Conservation (phyloP, 2,113 vertebrate genomes). For the Sarotherodon lohbergeri region DNA sequence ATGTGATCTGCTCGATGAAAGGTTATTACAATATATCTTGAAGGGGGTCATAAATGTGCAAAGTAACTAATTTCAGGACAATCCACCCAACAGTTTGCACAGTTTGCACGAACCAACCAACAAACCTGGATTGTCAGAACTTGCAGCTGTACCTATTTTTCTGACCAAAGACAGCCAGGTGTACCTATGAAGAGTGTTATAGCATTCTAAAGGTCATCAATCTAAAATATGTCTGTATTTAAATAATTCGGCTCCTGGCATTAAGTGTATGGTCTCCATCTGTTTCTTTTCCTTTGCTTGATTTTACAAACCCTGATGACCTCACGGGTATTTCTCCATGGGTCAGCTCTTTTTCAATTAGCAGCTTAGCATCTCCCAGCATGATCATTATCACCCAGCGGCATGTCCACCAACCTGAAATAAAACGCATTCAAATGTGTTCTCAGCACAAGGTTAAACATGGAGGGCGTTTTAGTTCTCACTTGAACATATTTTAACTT, state of each 20-base stretch:
- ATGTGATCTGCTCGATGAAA: background rate
- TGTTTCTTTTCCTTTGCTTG: background rate
- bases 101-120: background rate
- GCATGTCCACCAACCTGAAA: background rate
- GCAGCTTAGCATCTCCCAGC: constrained; percentile 43
- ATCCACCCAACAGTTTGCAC: fast-evolving
- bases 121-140: background rate
- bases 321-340: background rate
- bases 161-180: background rate
- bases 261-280: background rate
- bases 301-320: background rate
- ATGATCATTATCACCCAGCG: constrained; percentile 14
- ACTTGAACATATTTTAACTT: background rate
- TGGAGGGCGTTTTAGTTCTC: background rate
- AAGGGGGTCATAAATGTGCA: background rate
- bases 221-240: background rate
- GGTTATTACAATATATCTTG: background rate
- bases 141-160: background rate
- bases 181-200: background rate
- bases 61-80: background rate
- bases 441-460: background rate
- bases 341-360: constrained; percentile 53
- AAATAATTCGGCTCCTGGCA: constrained; percentile 1
- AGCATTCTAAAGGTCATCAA: background rate
- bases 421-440: background rate